Evolutionary conservation across 2,797 vertebrate genomes (phyloP).

Genomic region (Eulemur albifrons): DNA sequence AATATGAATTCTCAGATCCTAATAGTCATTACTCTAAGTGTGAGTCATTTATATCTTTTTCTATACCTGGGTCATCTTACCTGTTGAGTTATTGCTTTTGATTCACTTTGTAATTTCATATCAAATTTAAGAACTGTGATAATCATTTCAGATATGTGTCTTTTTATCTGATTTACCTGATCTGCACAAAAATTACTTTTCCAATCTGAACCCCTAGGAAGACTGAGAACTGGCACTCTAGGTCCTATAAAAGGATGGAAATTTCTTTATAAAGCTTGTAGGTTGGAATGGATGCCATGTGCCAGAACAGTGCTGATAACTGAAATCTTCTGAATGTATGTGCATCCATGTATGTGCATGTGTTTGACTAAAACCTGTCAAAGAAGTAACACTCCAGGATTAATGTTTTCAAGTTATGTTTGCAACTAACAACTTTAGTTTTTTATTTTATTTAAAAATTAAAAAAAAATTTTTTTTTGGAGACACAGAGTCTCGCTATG

Average conservation of each 20-base stretch:
- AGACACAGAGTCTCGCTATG: background rate
- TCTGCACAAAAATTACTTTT: constrained; percentile 63
- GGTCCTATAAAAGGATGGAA: background rate
- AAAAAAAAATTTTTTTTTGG: background rate
- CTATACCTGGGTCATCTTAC: constrained; percentile 59
- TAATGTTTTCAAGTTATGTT: background rate
- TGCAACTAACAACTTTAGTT: background rate
- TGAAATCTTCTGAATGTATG: background rate
- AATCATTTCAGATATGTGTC: constrained; percentile 61
- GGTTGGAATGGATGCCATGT: background rate
- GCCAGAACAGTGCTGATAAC: background rate
- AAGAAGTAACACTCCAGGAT: constrained; percentile 47
- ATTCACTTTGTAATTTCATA: constrained; percentile 72
- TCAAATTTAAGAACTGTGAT: constrained; percentile 54
- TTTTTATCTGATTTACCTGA: constrained; percentile 49
- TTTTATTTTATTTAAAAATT: background rate
- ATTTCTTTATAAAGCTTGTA: background rate
- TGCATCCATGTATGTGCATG: constrained; percentile 29
- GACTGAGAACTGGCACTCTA: background rate
- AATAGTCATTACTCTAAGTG: background rate
- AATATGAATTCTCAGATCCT: background rate
- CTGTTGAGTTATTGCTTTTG: constrained; percentile 66
- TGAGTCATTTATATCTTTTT: constrained; percentile 52
- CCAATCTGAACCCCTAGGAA: background rate
- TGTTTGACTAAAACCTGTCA: constrained; percentile 55